These are phyloP conservation scores for Oncorhynchus keta DNA, from an alignment of 2,113 vertebrate species.

Conservation along the genomic window DNA sequence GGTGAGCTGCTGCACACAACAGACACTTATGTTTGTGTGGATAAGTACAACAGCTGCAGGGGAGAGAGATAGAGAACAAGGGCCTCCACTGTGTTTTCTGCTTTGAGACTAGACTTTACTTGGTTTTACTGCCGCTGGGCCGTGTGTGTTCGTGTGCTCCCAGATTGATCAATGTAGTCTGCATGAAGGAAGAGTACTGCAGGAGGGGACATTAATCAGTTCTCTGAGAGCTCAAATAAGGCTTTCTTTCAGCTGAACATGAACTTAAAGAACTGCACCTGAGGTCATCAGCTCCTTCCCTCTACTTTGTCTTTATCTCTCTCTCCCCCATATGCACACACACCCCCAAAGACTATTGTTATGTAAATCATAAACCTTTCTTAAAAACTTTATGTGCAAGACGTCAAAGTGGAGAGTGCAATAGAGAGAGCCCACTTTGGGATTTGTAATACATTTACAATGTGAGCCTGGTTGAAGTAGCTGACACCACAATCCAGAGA, in stretches of 20 bases:
- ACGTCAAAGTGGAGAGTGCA: too few species aligned
- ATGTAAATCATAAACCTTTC: too few species aligned
- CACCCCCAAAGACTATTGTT: too few species aligned
- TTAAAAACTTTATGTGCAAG: too few species aligned
- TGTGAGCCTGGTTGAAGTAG: slow-evolving; percentile 36
- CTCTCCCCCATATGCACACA: background rate
- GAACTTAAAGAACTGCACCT: background rate
- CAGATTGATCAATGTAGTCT: slow-evolving; percentile 39
- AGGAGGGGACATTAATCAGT: slow-evolving; percentile 35
- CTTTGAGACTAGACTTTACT: slow-evolving; percentile 46
- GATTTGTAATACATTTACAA: slow-evolving; percentile 51
- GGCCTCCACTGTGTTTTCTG: slow-evolving; percentile 38
- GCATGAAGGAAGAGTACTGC: slow-evolving; percentile 19
- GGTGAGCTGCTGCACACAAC: slow-evolving; percentile 17
- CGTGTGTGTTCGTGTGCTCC: slow-evolving; percentile 1
- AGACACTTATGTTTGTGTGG: slow-evolving; percentile 29
- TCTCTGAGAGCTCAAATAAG: background rate
- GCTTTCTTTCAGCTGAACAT: slow-evolving; percentile 6
- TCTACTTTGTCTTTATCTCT: background rate
- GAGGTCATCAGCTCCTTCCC: too few species aligned
- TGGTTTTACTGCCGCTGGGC: slow-evolving; percentile 23
- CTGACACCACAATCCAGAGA: slow-evolving; percentile 49
- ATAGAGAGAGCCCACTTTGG: too few species aligned
- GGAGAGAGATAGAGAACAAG: slow-evolving; percentile 41
- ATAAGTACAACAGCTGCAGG: slow-evolving; percentile 53